phyloP scores from a whole-genome alignment of 2,797 vertebrate genomes.

The Toxotes lorentzi region DNA sequence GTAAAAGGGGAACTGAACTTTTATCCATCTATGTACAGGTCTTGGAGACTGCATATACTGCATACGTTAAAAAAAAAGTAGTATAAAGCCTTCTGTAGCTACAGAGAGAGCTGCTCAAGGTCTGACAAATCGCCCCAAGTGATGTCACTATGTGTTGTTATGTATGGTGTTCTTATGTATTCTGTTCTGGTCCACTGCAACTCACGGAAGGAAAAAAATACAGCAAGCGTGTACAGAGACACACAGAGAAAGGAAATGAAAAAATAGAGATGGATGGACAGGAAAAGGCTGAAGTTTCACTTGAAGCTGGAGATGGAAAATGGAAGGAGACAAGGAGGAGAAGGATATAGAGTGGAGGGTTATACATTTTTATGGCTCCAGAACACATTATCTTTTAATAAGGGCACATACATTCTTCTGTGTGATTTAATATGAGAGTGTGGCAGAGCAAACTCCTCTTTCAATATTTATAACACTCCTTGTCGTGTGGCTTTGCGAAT shows the following conservation, averaged over 20 bases:
- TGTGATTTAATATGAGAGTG: constrained; percentile 83
- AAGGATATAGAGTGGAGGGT: constrained; percentile 60
- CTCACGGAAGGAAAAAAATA: constrained; percentile 27
- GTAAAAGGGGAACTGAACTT: not conserved
- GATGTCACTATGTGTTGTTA: too few relatives aligned
- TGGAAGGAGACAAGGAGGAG: constrained; percentile 37
- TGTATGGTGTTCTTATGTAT: constrained; percentile 41
- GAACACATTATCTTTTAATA: constrained; percentile 87
- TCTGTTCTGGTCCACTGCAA: constrained; percentile 35
- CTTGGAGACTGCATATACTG: not conserved
- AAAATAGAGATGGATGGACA: constrained; percentile 57
- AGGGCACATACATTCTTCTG: constrained; percentile 82
- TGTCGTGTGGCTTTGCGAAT: constrained; percentile 68
- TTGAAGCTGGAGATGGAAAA: constrained; percentile 31
- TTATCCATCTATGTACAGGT: not conserved
- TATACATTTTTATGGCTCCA: constrained; percentile 78
- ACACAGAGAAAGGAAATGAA: constrained; percentile 37
- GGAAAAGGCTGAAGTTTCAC: constrained; percentile 62
- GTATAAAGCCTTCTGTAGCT: too few relatives aligned
- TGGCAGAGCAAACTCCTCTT: constrained; percentile 81
- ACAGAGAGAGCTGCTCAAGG: too few relatives aligned
- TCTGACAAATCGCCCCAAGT: too few relatives aligned
- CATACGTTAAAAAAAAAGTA: constrained; percentile 13
- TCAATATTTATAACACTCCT: constrained; percentile 85
- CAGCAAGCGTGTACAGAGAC: constrained; percentile 33